Base-by-base conservation (phyloP, 2,113 vertebrate species). In the Cinclus cinclus region DNA sequence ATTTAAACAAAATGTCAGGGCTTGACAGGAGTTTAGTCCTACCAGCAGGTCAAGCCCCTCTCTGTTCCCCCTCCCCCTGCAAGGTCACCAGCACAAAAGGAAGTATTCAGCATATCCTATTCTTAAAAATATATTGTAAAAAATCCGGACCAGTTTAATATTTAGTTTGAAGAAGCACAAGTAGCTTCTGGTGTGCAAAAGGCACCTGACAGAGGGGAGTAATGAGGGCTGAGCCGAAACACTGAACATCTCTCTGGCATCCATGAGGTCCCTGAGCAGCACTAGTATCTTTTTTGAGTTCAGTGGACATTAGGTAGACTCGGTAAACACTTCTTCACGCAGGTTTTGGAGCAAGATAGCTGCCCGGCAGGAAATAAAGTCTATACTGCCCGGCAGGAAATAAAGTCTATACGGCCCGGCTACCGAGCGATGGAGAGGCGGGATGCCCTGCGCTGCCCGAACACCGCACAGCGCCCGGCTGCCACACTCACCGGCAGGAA, bases 91-190 rank as follows among this genome's bases (percentile, higher is more conserved):
- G 47, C 71, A 75, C 73, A 85, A 83, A 94, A 94, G 76, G 76
- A 95, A 94, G 37, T 68, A 63, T 42, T 76, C 82, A 6, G 62
- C 55, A 84, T n/a, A 94, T 94, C 89, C 94, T 94, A 92, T 55
- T 91, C 83, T 87, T 62, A 44, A 53, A 79, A 78, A 39, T 30
- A 47, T 52, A 44, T 11, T n/a, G 55, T 18, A 60, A 47, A 39
- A 67, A 33, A 7, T 8, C 9, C 16, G n/a, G 23, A 28, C 1
- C 28, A 67, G 35, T 52, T 52, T 11, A 44, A 74, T 14, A 35
- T n/a, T 93, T 56, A 15, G 35, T 58, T 82, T 82, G 75, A 56
- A 69, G 67, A 30, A 39, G n/a, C 15, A 37, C 55, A 65, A 84
- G 74, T 0, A 10, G 52, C 52, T 89, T 35, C 20, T 83, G 47